Evolutionary conservation across 2,888 invertebrate genomes (phyloP), one percentile per base, ranked within the genome.

Genomic region (Augiades crinisus): DNA sequence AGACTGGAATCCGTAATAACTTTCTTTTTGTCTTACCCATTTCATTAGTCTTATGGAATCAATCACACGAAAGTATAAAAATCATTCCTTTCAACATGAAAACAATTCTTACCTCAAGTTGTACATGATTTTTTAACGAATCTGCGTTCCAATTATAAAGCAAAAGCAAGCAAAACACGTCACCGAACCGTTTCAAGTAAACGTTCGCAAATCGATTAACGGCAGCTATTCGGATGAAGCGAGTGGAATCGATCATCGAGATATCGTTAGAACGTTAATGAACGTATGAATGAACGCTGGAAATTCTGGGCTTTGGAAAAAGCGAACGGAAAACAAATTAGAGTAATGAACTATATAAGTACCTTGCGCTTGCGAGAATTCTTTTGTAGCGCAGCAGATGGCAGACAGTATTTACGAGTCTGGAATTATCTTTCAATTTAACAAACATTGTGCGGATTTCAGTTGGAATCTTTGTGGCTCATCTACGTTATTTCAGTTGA

Each of bases 121-220:
- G n/a, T n/a, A n/a, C n/a, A n/a, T n/a, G n/a, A 13, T 7, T 47
- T 40, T 47, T 47, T 14, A n/a, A 33, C 36, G 10, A 43, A 36
- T 27, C 27, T 34, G 31, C 40, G 12, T 34, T 50, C 36, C 50
- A 50, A 50, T 50, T 36, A 43, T 34, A 41, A 24, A 13, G 34
- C 24, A 12, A 49, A 44, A 49, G 33, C 41, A 49, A 49, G 49
- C 49, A 49, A 49, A 49, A 49, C 34, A 16, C 24, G 24, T 41
- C 14, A 13, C 17, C 8, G 17, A 41, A 41, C 14, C 47, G 40
- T 49, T 49, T 27, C 34, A 16, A 50, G 47, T 30, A 43, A 50
- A 33, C 40, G 40, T 47, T 47, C 33, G 24, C 8, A 41, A 50
- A 50, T 43, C 49, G 34, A 50, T 50, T 50, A 41, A 36, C 49